Base-by-base conservation (phyloP, 2,797 vertebrate species). In the Halcyon badia region DNA sequence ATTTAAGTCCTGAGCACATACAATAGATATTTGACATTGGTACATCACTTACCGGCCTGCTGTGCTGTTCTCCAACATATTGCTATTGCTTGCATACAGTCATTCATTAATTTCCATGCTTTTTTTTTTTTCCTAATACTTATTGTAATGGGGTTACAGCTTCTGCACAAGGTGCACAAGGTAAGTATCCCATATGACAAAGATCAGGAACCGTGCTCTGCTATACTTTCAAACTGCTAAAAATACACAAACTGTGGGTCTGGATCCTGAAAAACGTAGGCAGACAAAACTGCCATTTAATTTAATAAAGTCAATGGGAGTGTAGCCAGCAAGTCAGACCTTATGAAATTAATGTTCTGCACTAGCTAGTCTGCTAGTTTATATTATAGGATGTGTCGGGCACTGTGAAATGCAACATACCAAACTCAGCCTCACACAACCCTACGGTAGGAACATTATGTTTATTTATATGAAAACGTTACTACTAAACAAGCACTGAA, bases 361-460 rank as follows among this genome's bases (percentile, higher is more conserved):
- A 81, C 89, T 72, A 89, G 84, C 68, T 93, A 85, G 75, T 65
- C 89, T 92, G 84, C 57, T 91, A 95, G 92, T 94, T 97, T 96
- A 95, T 57, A 77, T 96, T 95, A 94, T 60, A 85, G 44, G 65
- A 92, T 90, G 87, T 95, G 92, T 90, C 0, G 42, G 72, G 82
- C 89, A 81, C 79, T 11, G 26, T 2, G 31, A 96, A 96, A 83
- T 0, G 4, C 89, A 89, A 88, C 72, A 39, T 83, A 94, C 87
- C 75, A 87, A 90, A 96, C 82, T 85, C 90, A 90, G 69, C 73
- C 81, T 93, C 79, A 41, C 46, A 86, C 72, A 78, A 69, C 80
- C 81, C 77, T 58, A 68, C n/a, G 69, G 83, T 46, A 84, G 66
- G 80, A 97, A 94, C 0, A 1, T 57, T 91, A 57, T 76, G 58